Base-by-base conservation (phyloP, 2,797 vertebrate species). In the Hyperoplus lanceolatus region DNA sequence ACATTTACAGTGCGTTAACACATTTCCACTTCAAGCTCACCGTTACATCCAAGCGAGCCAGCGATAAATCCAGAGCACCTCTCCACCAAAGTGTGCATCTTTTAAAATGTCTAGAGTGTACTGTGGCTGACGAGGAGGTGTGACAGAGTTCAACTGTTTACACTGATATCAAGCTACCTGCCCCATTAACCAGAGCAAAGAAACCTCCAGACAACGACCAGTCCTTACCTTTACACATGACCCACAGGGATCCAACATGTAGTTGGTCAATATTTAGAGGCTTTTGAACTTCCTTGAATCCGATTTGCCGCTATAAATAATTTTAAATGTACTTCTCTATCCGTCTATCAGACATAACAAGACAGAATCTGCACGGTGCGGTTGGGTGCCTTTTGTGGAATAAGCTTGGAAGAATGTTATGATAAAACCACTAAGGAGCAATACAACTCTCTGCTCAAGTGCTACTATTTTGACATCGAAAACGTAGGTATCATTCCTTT, bases 31-130 rank as follows among this genome's bases (percentile, higher is more conserved):
- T 82, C 55, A 73, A 79, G 70, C 50, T 67, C 53, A 62, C 16
- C 16, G 58, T 76, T 21, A 67, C 70, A 84, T 90, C 80, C 89
- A 82, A 87, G 77, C 62, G 54, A 74, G 18, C 29, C 53, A 15
- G 54, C 64, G 80, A 90, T 79, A 60, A 79, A 86, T 86, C 62
- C 55, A 50, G 58, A 70, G 76, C 61, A 18, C 46, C 68, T 29
- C 29, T 29, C 29, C 71, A 81, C 48, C 43, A 18, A 68, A 80
- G 63, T 66, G 72, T 74, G 57, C 56, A 66, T 65, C 56, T 80
- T 54, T 84, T 42, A 50, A 72, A 80, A 68, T 71, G 81, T 90
- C 86, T 70, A 70, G 50, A 87, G 71, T 49, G 46, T 74, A 59
- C 75, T 39, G 45, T 46, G 67, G 18, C 15, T 12, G 58, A 56